Conservation (phyloP, 2,113 vertebrate species). For the Calyptommatus sinebrachiatus region DNA sequence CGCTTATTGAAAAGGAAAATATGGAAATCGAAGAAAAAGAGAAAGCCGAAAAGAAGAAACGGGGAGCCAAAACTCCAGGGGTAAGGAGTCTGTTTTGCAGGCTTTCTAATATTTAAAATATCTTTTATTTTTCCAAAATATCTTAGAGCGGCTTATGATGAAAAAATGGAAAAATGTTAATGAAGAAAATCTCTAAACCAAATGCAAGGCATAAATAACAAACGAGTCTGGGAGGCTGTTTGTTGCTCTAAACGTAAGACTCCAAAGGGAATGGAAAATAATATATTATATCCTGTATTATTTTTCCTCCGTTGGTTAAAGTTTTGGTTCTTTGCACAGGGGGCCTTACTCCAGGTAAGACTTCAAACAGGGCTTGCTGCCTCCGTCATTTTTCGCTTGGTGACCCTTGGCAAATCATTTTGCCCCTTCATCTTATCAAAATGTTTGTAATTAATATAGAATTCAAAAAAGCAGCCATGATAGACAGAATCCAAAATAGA, state of each 20-base stretch:
- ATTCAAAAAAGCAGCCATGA: too few species aligned
- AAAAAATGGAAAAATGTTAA: neutral
- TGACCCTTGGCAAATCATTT: too few species aligned
- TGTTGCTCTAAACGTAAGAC: neutral
- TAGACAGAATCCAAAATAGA: too few species aligned
- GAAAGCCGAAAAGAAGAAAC: constrained; percentile 87
- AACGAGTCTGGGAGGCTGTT: too few species aligned
- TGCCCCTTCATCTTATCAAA: too few species aligned
- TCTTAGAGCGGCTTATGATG: neutral
- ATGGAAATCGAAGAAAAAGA: constrained; percentile 91
- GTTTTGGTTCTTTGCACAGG: too few species aligned
- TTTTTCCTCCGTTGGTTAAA: too few species aligned
- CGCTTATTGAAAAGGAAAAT: constrained; percentile 90
- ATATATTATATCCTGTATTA: neutral
- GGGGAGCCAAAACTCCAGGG: constrained; percentile 78
- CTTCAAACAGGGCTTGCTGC: too few species aligned
- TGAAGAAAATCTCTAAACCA: neutral
- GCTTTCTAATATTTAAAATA: neutral
- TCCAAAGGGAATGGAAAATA: neutral
- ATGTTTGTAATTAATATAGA: too few species aligned
- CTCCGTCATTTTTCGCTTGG: too few species aligned
- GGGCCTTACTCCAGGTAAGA: too few species aligned
- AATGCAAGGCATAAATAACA: neutral
- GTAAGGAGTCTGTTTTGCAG: constrained; percentile 71
- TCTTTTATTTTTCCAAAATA: neutral